Evolutionary conservation across 2,113 vertebrate genomes (phyloP).

Genomic region (Tonatia bakeri): DNA sequence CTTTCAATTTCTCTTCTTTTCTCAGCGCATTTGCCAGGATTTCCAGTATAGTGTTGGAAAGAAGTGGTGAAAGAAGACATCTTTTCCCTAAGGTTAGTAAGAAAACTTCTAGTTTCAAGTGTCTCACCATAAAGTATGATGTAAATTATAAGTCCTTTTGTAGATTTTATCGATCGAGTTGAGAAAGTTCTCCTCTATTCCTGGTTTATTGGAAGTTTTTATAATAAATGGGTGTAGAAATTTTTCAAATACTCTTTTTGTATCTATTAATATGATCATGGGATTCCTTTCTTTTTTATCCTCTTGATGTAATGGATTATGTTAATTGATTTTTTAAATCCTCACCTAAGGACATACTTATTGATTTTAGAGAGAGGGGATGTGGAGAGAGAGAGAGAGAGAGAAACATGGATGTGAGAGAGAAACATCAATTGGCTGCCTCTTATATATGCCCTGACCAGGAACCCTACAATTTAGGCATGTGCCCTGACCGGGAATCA

Average conservation of each 20-base stretch:
- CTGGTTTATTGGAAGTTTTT: neutral
- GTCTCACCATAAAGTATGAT: neutral
- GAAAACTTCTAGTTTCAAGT: neutral
- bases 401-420: too few species aligned
- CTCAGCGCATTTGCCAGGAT: too few species aligned
- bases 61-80: too few species aligned
- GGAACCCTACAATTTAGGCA: too few species aligned
- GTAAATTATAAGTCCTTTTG: neutral
- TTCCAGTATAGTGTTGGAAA: too few species aligned
- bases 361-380: too few species aligned
- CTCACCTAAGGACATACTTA: too few species aligned
- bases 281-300: neutral
- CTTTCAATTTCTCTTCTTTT: too few species aligned
- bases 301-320: neutral
- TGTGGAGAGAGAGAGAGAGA: too few species aligned
- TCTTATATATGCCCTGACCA: too few species aligned
- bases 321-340: neutral
- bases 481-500: too few species aligned
- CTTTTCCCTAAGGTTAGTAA: neutral
- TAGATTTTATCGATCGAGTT: neutral
- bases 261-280: neutral
- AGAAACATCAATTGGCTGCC: too few species aligned
- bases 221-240: neutral
- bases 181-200: neutral
- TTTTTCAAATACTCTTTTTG: neutral